A percentile compares a stretch with the other conserved stretches of the same genome.
phyloP scores from a whole-genome alignment of 2,888 invertebrate species.

The Oscheius sp. region DNA sequence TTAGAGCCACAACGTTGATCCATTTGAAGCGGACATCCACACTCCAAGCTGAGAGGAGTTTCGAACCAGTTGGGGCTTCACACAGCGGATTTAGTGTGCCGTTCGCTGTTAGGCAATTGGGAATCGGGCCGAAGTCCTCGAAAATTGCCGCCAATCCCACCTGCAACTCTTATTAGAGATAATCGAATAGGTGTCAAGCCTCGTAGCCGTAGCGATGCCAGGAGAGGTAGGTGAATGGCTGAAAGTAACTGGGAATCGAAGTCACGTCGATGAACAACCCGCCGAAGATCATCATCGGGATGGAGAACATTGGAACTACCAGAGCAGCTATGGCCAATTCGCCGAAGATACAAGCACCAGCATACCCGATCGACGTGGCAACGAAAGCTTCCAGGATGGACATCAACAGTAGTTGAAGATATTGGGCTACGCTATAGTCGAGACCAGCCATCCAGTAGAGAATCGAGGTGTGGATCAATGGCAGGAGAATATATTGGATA shows the following conservation, averaged over 20 bases:
- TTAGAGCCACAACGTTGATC: slow-evolving; percentile 32
- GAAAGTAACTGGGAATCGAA: slow-evolving; percentile 66
- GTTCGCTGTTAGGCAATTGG: neutral
- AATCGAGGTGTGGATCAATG: slow-evolving; percentile 82
- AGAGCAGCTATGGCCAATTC: slow-evolving; percentile 36
- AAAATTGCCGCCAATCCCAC: slow-evolving; percentile 17
- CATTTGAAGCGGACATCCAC: slow-evolving; percentile 30
- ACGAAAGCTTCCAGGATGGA: slow-evolving; percentile 35
- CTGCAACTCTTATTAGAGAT: neutral
- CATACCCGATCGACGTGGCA: slow-evolving; percentile 35
- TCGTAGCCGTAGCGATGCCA: slow-evolving; percentile 70
- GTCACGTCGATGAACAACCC: slow-evolving; percentile 72
- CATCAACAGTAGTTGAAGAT: slow-evolving; percentile 9
- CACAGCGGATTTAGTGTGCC: neutral
- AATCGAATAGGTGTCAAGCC: slow-evolving; percentile 51
- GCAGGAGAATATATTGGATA: slow-evolving; percentile 84
- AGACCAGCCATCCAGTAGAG: slow-evolving; percentile 86
- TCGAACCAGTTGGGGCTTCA: neutral
- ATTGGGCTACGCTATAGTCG: slow-evolving; percentile 10
- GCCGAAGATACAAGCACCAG: slow-evolving; percentile 38
- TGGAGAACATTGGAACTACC: slow-evolving; percentile 33
- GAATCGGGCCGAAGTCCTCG: slow-evolving; percentile 29
- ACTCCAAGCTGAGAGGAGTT: slow-evolving; percentile 24
- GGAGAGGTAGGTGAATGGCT: slow-evolving; percentile 69
- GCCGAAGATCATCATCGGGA: slow-evolving; percentile 77